A percentile compares a stretch with the other conserved stretches of the same genome.
Conservation (phyloP, 1,140 invertebrate species). For the Pinna nobilis region DNA sequence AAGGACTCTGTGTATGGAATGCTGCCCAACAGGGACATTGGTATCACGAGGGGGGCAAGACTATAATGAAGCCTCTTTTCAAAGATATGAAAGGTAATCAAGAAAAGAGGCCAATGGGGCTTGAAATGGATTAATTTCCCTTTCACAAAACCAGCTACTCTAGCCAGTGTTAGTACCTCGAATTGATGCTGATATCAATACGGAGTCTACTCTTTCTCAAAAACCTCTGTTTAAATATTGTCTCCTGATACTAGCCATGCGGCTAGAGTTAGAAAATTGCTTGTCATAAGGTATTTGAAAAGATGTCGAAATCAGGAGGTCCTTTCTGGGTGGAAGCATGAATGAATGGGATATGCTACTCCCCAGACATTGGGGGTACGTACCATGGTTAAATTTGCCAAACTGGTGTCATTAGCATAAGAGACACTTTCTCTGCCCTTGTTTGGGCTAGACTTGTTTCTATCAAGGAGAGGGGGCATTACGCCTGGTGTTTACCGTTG, state of each 20-base stretch:
- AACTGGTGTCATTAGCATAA: constrained; percentile 36
- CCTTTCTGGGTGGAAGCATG: constrained; percentile 1
- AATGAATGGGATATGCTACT: constrained; percentile 6
- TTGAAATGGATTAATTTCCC: neutral
- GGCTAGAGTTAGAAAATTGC: neutral
- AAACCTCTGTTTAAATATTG: no score
- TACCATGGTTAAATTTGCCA: constrained; percentile 48
- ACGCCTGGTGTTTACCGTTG: neutral
- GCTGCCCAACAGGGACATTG: neutral
- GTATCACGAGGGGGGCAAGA: neutral
- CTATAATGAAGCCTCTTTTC: neutral
- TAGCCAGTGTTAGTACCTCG: neutral
- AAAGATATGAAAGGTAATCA: neutral
- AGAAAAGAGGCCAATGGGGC: neutral
- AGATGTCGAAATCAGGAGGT: neutral
- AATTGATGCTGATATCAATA: neutral
- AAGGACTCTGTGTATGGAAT: no score
- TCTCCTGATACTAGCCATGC: neutral
- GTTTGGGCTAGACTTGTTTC: constrained; percentile 38
- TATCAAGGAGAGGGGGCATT: constrained; percentile 53
- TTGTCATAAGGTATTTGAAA: neutral
- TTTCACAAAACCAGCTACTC: neutral
- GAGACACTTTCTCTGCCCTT: constrained; percentile 18
- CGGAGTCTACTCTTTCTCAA: neutral
- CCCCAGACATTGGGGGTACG: constrained; percentile 10